Base-by-base conservation (phyloP, 2,888 invertebrate genomes). In the Lasioglossum villosulum region DNA sequence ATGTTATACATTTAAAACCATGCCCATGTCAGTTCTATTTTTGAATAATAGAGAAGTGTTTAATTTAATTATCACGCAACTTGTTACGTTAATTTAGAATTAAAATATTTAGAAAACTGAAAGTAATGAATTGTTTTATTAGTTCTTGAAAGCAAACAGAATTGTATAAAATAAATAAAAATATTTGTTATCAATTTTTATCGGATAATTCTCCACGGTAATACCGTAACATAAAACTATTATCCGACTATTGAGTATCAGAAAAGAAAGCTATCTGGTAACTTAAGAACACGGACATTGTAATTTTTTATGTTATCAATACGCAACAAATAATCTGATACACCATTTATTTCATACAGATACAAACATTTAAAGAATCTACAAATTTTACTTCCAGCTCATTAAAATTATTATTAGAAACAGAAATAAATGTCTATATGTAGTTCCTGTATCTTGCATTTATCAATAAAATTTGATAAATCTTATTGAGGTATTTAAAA, bases 251-350 rank as follows among this genome's bases (percentile, higher is more conserved):
- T 48, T 80, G n/a, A 45, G 23, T 70, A 16, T 70, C 27, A 23
- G 23, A 34, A 72, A 78, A 56, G 30, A 63, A 48, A 52, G n/a
- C 52, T 48, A 52, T 27, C 37, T 63, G 75, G 68, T 80, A 86
- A 86, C 56, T 74, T 71, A 66, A 77, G 70, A 77, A 83, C 56
- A 34, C 63, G 77, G 77, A 86, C 80, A 71, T 83, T 86, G 76
- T 71, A 71, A 86, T 83, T 86, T 83, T 80, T 27, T 42, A 52
- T 1, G 78, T 71, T 77, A 74, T 80, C 45, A 74, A 76, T 48
- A 76, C 66, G 14, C n/a, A 14, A 27, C 66, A 52, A 68, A 70
- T 52, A 52, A 52, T 75, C 30, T 52, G 52, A 68, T 45, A 79
- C 19, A 39, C 8, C 16, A 45, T 68, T 30, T 39, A 76, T 77